These are phyloP conservation scores for Cyprinus carpio DNA, from an alignment of 2,113 vertebrate species.

Conservation along the genomic window DNA sequence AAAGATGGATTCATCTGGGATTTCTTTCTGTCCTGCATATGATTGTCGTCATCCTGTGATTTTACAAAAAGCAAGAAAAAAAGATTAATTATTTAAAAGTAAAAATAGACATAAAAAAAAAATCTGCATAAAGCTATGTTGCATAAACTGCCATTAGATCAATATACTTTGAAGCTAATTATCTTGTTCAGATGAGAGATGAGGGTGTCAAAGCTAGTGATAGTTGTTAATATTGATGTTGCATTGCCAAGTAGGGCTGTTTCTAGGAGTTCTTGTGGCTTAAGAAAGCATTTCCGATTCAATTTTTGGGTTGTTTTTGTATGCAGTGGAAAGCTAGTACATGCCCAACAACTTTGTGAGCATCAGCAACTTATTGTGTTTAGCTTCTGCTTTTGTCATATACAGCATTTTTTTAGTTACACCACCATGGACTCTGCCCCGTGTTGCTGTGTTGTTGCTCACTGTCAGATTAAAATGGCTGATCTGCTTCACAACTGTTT, in stretches of 20 bases:
- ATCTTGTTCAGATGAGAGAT: neutral
- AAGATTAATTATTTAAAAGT: neutral
- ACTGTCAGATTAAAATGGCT: conserved; percentile 22
- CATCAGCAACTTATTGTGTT: conserved; percentile 32
- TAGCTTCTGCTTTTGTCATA: conserved; percentile 19
- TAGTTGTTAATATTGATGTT: neutral
- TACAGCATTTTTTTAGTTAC: neutral
- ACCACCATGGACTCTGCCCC: neutral
- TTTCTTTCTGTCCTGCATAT: neutral
- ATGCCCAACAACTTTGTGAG: conserved; percentile 1
- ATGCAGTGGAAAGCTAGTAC: neutral
- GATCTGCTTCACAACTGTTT: conserved; percentile 27
- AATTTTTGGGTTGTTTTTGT: neutral
- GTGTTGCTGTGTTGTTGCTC: neutral
- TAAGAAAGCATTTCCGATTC: neutral
- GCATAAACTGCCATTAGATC: neutral
- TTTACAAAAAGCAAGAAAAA: too few relatives aligned
- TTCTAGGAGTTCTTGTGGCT: neutral
- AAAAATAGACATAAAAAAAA: neutral
- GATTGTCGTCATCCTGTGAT: neutral
- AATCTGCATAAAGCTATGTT: neutral
- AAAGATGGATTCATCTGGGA: neutral
- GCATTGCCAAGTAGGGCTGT: neutral
- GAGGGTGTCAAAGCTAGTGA: neutral
- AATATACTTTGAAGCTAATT: neutral